Evolutionary conservation across 2,888 invertebrate genomes (phyloP), one percentile per base, ranked within the genome.

Genomic region (Anoplius nigerrimus): DNA sequence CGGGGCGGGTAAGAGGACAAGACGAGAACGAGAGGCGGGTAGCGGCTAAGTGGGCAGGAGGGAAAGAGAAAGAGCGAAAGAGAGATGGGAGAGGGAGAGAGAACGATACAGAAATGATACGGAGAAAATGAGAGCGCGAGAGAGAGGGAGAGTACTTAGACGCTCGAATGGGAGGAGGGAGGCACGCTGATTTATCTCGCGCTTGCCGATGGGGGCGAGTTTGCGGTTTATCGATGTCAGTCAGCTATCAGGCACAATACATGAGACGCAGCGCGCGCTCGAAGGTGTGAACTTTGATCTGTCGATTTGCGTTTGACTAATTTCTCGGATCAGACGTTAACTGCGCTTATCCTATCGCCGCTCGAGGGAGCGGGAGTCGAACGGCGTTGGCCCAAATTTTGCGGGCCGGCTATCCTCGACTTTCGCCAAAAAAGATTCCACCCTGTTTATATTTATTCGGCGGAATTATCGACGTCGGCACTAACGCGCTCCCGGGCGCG

Each of bases 211-310:
- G 71, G 73, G 75, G 71, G 78, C 66, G 70, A 63, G 58, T 55
- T 42, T 58, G 66, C 54, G 69, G 68, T 76, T 81, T 78, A 80
- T 83, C 83, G 75, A 76, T 72, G 70, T 74, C 72, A 69, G 74
- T 52, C 67, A 59, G 69, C 79, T 81, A 83, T 80, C 71, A 53
- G 46, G 62, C 60, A 65, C 70, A 68, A 65, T 58, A 74, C 66
- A 21, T 55, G 59, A 63, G 66, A 56, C 53, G 34, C 27, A 22
- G 48, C 57, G 71, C 66, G 70, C 68, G 72, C 68, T 67, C 65
- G 70, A 67, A 71, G 73, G 60, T 69, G 48, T 66, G 71, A 80
- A 78, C 78, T 77, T 75, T 74, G 76, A 77, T 74, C 69, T 66
- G 4, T 69, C 74, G 62, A 71, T 62, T 64, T 27, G 55, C 52